Percentiles rank a stretch among this genome's conserved stretches.
These are phyloP conservation scores for Phyllotreta cruciferae DNA, from an alignment of 2,888 invertebrate genomes.

Conservation along the genomic window DNA sequence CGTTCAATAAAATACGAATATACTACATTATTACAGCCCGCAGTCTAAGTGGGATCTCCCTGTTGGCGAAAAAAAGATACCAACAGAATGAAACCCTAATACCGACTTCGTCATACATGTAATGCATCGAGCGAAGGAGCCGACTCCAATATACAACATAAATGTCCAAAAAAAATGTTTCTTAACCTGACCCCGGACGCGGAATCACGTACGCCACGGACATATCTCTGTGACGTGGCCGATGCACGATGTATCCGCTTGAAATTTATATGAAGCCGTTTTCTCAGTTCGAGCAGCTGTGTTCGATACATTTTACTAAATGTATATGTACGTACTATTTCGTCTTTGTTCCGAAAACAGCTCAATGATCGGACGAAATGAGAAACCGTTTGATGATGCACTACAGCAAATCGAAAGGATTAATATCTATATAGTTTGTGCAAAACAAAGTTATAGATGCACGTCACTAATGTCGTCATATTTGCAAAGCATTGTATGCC, in stretches of 20 bases:
- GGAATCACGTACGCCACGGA: slow-evolving; percentile 56
- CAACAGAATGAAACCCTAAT: slow-evolving; percentile 40
- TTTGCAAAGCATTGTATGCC: too few relatives aligned
- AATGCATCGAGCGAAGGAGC: slow-evolving; percentile 52
- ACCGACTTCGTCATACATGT: slow-evolving; percentile 49
- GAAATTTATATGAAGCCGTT: slow-evolving; percentile 56
- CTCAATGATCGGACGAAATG: too few relatives aligned
- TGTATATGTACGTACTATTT: background rate
- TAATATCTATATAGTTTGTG: too few relatives aligned
- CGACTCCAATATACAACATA: slow-evolving; percentile 55
- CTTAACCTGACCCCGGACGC: slow-evolving; percentile 49
- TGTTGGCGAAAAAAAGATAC: slow-evolving; percentile 42
- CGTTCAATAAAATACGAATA: too few relatives aligned
- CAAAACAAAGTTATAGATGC: too few relatives aligned
- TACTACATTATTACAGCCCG: background rate
- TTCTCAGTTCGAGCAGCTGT: slow-evolving; percentile 40
- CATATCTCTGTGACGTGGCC: slow-evolving; percentile 56
- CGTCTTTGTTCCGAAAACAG: background rate
- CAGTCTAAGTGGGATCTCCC: slow-evolving; percentile 18
- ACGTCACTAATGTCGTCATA: too few relatives aligned
- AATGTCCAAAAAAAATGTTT: slow-evolving; percentile 56
- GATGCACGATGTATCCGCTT: slow-evolving; percentile 54
- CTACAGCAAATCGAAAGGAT: too few relatives aligned
- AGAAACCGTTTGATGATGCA: too few relatives aligned
- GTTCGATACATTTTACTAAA: slow-evolving; percentile 23